Evolutionary conservation across 2,113 vertebrate species (phyloP).

Genomic region (Cisticola juncidis): DNA sequence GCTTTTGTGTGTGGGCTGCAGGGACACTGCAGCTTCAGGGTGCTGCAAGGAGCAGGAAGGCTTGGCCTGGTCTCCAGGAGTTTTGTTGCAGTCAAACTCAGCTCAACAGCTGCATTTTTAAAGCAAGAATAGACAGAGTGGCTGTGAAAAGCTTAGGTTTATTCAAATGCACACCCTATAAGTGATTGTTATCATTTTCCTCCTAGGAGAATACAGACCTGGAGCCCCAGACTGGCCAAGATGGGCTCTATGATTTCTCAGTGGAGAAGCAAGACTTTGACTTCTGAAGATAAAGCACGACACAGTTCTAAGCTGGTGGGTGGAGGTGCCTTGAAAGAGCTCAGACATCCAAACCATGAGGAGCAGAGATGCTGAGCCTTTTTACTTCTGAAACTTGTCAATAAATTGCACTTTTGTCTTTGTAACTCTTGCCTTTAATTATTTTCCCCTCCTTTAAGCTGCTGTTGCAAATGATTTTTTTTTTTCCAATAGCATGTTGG

Average conservation of each 20-base stretch:
- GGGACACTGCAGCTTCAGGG: background rate
- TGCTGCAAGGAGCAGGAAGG: background rate
- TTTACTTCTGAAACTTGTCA: background rate
- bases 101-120: background rate
- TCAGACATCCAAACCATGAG: background rate
- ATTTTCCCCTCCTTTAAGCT: background rate
- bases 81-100: background rate
- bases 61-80: background rate
- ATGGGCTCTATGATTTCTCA: background rate
- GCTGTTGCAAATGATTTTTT: background rate
- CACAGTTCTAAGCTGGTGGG: background rate
- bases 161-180: background rate
- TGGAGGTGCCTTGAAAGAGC: background rate
- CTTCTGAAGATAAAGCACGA: slow-evolving; percentile 1
- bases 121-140: background rate
- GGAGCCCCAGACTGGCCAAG: background rate
- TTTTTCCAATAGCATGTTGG: background rate
- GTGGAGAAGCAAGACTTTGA: slow-evolving; percentile 7
- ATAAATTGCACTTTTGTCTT: slow-evolving; percentile 55
- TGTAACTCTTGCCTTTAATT: background rate
- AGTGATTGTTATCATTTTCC: rapidly evolving
- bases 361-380: background rate
- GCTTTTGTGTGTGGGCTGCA: background rate
- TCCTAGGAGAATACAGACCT: background rate
- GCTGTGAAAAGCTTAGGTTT: background rate